Percentiles rank a stretch among this genome's conserved stretches.
phyloP scores from a whole-genome alignment of 2,113 vertebrate species.

The Epinephelus cyanopodus region DNA sequence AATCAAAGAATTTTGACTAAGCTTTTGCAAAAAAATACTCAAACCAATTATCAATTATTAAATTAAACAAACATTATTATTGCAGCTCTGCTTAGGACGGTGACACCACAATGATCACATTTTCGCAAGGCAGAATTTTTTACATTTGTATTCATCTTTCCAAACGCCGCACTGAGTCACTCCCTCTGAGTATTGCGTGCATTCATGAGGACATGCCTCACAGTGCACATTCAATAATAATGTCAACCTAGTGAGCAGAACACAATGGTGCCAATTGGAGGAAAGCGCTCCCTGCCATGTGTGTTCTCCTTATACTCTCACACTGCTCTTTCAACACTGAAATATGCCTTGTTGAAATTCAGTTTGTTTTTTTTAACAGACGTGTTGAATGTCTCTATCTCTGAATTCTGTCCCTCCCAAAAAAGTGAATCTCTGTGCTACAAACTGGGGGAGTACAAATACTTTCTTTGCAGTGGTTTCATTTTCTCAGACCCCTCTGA shows the following conservation, averaged over 20 bases:
- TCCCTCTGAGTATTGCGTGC: neutral
- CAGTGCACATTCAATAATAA: neutral
- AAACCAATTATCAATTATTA: too few relatives aligned
- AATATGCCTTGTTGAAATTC: neutral
- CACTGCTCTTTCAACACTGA: conserved; percentile 1
- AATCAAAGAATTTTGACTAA: too few relatives aligned
- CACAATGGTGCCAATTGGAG: neutral
- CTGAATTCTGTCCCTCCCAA: too few relatives aligned
- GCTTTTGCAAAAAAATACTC: too few relatives aligned
- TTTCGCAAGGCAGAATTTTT: neutral
- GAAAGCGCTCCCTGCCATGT: neutral
- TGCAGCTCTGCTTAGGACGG: neutral
- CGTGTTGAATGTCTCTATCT: neutral
- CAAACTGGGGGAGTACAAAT: neutral
- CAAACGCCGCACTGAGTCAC: neutral
- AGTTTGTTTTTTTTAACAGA: neutral
- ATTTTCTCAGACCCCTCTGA: conserved; percentile 14
- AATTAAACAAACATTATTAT: too few relatives aligned
- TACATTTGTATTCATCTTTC: neutral
- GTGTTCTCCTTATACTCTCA: neutral
- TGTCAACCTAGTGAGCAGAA: neutral
- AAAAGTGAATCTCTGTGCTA: neutral
- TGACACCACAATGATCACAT: neutral
- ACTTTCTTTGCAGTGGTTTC: neutral
- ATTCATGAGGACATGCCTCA: neutral